These are phyloP conservation scores for Leucania comma DNA, from an alignment of 2,888 invertebrate genomes.

Conservation along the genomic window DNA sequence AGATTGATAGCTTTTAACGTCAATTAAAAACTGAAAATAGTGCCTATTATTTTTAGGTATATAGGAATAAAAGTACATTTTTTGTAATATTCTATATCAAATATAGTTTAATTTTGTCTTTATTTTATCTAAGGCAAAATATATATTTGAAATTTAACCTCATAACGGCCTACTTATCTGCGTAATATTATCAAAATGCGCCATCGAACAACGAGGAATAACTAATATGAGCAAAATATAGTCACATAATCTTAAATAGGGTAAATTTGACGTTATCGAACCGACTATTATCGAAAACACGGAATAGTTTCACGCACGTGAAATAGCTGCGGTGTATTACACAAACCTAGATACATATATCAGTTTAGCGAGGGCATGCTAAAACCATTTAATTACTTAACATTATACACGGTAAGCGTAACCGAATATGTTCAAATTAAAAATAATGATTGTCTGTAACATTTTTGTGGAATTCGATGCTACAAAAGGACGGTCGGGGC, in stretches of 20 bases:
- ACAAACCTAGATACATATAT: conserved; percentile 21
- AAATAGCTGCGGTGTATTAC: conserved; percentile 45
- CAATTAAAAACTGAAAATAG: conserved; percentile 1
- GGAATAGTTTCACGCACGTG: conserved; percentile 42
- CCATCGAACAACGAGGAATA: not conserved
- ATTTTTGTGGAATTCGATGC: conserved; percentile 81
- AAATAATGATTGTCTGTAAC: conserved; percentile 82
- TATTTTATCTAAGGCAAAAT: too few species aligned
- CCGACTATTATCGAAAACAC: conserved; percentile 35
- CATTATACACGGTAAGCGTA: conserved; percentile 67
- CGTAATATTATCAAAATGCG: not conserved
- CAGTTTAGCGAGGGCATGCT: conserved; percentile 45
- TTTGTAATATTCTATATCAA: not conserved
- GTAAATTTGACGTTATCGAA: conserved; percentile 34
- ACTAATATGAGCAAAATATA: too few species aligned
- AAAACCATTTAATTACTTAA: conserved; percentile 71
- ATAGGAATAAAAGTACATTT: not conserved
- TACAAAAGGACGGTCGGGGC: conserved; percentile 82
- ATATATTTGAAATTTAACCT: too few species aligned
- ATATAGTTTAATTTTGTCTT: too few species aligned
- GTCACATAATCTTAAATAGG: conserved; percentile 19
- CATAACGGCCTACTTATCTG: too few species aligned
- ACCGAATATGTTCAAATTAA: conserved; percentile 76
- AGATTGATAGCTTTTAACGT: conserved; percentile 15
- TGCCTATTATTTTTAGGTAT: not conserved